Conservation (phyloP, 2,888 invertebrate genomes). For the Notocelia uddmanniana region DNA sequence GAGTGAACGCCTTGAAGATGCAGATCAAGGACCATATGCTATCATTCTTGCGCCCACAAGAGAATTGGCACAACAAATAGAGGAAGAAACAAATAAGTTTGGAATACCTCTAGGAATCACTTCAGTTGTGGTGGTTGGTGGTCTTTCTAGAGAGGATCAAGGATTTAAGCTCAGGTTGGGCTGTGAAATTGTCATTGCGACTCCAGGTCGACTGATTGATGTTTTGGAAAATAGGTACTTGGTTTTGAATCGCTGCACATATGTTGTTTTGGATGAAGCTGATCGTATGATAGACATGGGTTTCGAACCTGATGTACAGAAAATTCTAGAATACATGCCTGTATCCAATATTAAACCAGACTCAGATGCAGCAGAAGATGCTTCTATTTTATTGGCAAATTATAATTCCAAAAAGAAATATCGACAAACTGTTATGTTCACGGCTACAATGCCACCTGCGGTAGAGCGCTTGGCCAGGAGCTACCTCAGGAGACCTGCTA, state of each 20-base stretch:
- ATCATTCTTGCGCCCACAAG: slow-evolving; percentile 99
- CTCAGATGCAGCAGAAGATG: slow-evolving; percentile 99
- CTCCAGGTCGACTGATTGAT: slow-evolving; percentile 99
- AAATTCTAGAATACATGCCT: slow-evolving; percentile 99
- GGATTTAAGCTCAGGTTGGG: slow-evolving; percentile 98
- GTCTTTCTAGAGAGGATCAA: slow-evolving; percentile 98
- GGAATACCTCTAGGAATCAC: slow-evolving; percentile 96
- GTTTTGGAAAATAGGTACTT: slow-evolving; percentile 99
- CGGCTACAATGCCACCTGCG: slow-evolving; percentile 99
- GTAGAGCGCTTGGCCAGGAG: slow-evolving; percentile 98
- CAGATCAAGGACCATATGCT: slow-evolving; percentile 98
- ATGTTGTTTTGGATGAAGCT: slow-evolving; percentile 98
- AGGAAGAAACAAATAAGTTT: slow-evolving; percentile 99
- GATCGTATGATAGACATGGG: slow-evolving; percentile 99
- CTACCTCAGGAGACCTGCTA: slow-evolving; percentile 97
- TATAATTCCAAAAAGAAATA: slow-evolving; percentile 98
- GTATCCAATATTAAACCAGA: slow-evolving; percentile 99
- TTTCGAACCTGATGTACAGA: slow-evolving; percentile 99
- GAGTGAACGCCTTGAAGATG: slow-evolving; percentile 95
- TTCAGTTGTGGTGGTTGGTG: slow-evolving; percentile 99
- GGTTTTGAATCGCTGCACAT: slow-evolving; percentile 98
- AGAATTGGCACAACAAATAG: slow-evolving; percentile 99
- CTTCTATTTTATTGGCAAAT: slow-evolving; percentile 94
- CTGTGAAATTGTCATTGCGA: slow-evolving; percentile 99
- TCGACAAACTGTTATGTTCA: slow-evolving; percentile 99